Evolutionary conservation across 2,888 invertebrate species (phyloP).

Genomic region (Helicoverpa assulta): DNA sequence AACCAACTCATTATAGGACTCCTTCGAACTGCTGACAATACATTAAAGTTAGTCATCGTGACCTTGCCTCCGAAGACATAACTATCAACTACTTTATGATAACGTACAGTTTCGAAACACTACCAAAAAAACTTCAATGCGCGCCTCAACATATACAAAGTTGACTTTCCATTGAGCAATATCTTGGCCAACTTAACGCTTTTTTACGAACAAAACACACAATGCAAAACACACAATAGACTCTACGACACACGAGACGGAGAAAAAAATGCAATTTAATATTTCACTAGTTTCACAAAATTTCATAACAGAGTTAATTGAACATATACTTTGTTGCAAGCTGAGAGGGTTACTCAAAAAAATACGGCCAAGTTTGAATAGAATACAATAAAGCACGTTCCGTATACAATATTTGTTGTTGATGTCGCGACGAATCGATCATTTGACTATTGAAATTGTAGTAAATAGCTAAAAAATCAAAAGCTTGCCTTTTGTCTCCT

Average conservation of each 20-base stretch:
- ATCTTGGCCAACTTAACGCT: constrained; percentile 79
- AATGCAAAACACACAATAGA: constrained; percentile 77
- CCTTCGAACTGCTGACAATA: constrained; percentile 31
- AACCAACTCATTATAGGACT: constrained; percentile 32
- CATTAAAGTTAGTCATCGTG: constrained; percentile 35
- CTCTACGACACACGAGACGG: constrained; percentile 71
- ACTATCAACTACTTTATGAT: constrained; percentile 37
- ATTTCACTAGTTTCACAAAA: constrained; percentile 85
- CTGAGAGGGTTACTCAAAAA: constrained; percentile 78
- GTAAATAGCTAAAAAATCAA: not conserved
- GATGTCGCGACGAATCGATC: constrained; percentile 2
- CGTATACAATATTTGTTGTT: constrained; percentile 32
- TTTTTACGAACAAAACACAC: constrained; percentile 75
- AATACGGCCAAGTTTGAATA: constrained; percentile 61
- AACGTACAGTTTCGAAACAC: constrained; percentile 66
- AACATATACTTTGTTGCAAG: constrained; percentile 76
- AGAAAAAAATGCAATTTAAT: constrained; percentile 82
- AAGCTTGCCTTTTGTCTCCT: not conserved
- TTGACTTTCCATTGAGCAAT: constrained; percentile 80
- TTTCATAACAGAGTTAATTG: constrained; percentile 86
- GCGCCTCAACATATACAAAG: constrained; percentile 70
- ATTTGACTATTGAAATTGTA: constrained; percentile 5
- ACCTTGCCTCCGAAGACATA: constrained; percentile 38
- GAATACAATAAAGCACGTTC: constrained; percentile 35
- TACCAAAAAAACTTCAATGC: constrained; percentile 58